Conservation (phyloP, 2,113 vertebrate genomes). For the Hassar affinis region DNA sequence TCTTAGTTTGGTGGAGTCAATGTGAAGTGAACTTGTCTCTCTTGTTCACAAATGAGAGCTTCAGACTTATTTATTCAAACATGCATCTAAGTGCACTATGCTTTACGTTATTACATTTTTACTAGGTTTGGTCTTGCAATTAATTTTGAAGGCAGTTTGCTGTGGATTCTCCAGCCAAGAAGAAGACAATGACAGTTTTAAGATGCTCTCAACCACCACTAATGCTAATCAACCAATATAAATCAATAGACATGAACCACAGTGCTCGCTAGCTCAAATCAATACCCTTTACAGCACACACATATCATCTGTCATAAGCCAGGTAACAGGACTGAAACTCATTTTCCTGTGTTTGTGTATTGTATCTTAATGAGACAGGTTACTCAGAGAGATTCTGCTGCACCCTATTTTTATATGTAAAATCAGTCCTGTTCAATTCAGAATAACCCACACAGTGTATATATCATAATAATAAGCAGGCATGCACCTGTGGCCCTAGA, state of each 20-base stretch:
- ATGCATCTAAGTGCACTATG: neutral
- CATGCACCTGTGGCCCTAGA: slow-evolving; percentile 40
- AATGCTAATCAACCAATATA: slow-evolving; percentile 10
- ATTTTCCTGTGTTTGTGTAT: slow-evolving; percentile 2
- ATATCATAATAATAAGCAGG: slow-evolving; percentile 23
- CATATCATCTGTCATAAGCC: slow-evolving; percentile 1
- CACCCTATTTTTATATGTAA: slow-evolving; percentile 20
- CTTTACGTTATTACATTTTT: neutral
- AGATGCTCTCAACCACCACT: neutral
- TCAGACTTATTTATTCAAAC: slow-evolving; percentile 21
- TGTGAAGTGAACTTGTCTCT: slow-evolving; percentile 37
- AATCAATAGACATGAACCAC: slow-evolving; percentile 34
- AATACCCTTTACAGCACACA: slow-evolving; percentile 28
- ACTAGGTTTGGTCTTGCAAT: neutral
- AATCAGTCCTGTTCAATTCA: slow-evolving; percentile 37
- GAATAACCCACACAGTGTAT: slow-evolving; percentile 41
- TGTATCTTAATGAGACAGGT: slow-evolving; percentile 2
- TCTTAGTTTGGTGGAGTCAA: slow-evolving; percentile 43
- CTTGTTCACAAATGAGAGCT: slow-evolving; percentile 26
- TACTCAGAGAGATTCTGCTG: slow-evolving; percentile 7
- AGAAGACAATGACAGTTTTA: slow-evolving; percentile 16
- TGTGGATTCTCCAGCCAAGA: neutral
- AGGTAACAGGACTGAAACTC: slow-evolving; percentile 24
- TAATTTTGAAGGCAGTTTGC: neutral
- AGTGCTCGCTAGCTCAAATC: slow-evolving; percentile 32